Conservation (phyloP, 2,113 vertebrate genomes). For the Dasyurus viverrinus region DNA sequence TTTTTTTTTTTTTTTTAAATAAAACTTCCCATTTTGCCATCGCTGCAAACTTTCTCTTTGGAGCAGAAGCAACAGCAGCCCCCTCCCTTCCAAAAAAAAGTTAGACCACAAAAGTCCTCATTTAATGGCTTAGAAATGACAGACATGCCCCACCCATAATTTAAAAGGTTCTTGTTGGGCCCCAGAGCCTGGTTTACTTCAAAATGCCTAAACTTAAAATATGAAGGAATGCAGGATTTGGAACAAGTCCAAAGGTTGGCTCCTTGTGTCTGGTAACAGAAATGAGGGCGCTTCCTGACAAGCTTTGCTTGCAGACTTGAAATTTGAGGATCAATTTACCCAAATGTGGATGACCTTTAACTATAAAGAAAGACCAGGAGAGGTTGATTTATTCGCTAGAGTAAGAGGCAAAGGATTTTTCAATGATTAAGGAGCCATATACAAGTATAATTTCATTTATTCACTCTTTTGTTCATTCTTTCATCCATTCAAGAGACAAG, state of each 20-base stretch:
- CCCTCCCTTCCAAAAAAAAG: slow-evolving; percentile 24
- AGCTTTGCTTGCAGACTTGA: slow-evolving; percentile 69
- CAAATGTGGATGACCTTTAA: slow-evolving; percentile 56
- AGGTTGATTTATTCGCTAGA: slow-evolving; percentile 23
- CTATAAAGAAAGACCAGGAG: slow-evolving; percentile 14
- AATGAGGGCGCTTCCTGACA: slow-evolving; percentile 66
- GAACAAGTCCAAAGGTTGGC: slow-evolving; percentile 72
- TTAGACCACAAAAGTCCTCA: slow-evolving; percentile 73
- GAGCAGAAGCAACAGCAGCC: slow-evolving; percentile 61
- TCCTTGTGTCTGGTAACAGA: slow-evolving; percentile 71
- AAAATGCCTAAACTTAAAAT: slow-evolving; percentile 75
- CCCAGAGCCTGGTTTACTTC: slow-evolving; percentile 75
- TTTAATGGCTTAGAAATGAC: slow-evolving; percentile 78
- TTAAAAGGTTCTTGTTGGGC: slow-evolving; percentile 71
- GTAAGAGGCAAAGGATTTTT: background rate
- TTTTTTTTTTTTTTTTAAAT: slow-evolving; percentile 38
- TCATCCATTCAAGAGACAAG: background rate
- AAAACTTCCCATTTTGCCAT: slow-evolving; percentile 77
- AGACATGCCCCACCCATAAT: slow-evolving; percentile 73
- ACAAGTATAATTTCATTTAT: background rate
- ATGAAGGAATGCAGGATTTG: slow-evolving; percentile 73
- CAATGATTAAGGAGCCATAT: background rate
- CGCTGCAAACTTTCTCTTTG: slow-evolving; percentile 71
- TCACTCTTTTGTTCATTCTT: background rate
- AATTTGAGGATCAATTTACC: slow-evolving; percentile 57